Evolutionary conservation across 2,888 invertebrate genomes (phyloP).

Genomic region (Stenotaenia linearis): DNA sequence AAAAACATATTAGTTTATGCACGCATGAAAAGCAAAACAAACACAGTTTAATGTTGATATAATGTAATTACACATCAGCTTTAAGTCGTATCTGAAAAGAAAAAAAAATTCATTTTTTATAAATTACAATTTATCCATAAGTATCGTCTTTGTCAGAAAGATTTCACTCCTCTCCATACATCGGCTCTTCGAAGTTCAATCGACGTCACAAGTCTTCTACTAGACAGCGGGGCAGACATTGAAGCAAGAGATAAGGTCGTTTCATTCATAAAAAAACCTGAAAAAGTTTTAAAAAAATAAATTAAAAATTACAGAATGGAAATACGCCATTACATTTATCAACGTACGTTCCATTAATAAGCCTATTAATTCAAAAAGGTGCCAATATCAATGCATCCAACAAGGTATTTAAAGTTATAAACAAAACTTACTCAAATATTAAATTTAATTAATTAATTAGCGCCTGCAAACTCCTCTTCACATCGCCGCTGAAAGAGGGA

Average conservation of each 20-base stretch:
- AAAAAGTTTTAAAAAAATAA: background rate
- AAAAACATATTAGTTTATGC: no score
- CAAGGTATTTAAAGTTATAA: slow-evolving; percentile 52
- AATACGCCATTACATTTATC: slow-evolving; percentile 81
- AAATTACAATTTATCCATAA: background rate
- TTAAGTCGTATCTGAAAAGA: background rate
- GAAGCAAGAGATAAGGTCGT: slow-evolving; percentile 39
- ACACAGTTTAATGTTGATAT: no score
- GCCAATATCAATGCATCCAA: slow-evolving; percentile 68
- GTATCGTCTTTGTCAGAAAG: slow-evolving; percentile 43
- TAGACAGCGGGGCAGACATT: slow-evolving; percentile 42
- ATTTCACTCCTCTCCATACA: slow-evolving; percentile 46
- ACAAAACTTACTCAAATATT: background rate
- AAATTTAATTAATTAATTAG: background rate
- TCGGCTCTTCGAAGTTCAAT: slow-evolving; percentile 44
- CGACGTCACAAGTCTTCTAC: slow-evolving; percentile 41
- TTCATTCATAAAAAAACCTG: no score
- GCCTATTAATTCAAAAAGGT: slow-evolving; percentile 62
- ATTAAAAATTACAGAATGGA: slow-evolving; percentile 45
- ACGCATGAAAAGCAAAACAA: no score
- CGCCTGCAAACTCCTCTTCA: slow-evolving; percentile 65
- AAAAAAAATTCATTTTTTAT: background rate
- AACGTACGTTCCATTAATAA: slow-evolving; percentile 66
- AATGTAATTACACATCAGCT: slow-evolving; percentile 48
- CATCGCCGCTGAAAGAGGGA: slow-evolving; percentile 67